These are phyloP conservation scores for Ctena decussata DNA, from an alignment of 2,888 invertebrate genomes.

Conservation along the genomic window DNA sequence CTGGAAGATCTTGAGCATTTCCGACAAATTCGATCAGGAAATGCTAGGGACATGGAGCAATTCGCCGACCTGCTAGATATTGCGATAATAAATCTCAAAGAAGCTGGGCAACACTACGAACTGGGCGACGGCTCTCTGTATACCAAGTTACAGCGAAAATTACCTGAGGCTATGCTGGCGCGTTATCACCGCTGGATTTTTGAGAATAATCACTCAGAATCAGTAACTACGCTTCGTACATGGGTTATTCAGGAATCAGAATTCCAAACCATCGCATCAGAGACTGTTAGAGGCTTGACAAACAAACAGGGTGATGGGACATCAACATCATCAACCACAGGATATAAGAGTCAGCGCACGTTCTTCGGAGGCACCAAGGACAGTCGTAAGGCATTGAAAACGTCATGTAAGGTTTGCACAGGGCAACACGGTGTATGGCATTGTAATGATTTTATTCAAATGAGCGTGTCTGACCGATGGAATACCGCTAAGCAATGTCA, in stretches of 20 bases:
- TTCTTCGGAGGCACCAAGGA: not conserved
- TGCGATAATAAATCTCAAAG: slow-evolving; percentile 13
- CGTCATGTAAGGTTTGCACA: slow-evolving; percentile 20
- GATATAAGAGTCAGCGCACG: not conserved
- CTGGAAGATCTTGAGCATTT: slow-evolving; percentile 9
- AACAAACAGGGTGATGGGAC: not conserved
- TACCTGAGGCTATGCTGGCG: slow-evolving; percentile 38
- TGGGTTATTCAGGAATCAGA: slow-evolving; percentile 23
- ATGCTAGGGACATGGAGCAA: slow-evolving; percentile 15
- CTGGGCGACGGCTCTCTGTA: slow-evolving; percentile 12
- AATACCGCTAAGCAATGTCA: slow-evolving; percentile 20
- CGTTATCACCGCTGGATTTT: slow-evolving; percentile 36
- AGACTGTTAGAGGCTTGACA: slow-evolving; percentile 27
- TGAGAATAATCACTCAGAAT: slow-evolving; percentile 19
- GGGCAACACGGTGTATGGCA: slow-evolving; percentile 28
- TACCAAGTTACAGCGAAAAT: slow-evolving; percentile 10
- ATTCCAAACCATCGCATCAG: slow-evolving; percentile 21
- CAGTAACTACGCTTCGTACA: slow-evolving; percentile 10
- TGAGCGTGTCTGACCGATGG: slow-evolving; percentile 22
- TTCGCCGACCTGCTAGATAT: slow-evolving; percentile 25
- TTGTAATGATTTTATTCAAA: slow-evolving; percentile 10
- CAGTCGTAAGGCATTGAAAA: not conserved
- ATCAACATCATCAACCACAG: not conserved
- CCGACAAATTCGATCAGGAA: not conserved
- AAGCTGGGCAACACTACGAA: not conserved